Percentiles rank a stretch among this genome's conserved stretches.
phyloP scores from a whole-genome alignment of 2,888 invertebrate species.

The Orthosia gothica region DNA sequence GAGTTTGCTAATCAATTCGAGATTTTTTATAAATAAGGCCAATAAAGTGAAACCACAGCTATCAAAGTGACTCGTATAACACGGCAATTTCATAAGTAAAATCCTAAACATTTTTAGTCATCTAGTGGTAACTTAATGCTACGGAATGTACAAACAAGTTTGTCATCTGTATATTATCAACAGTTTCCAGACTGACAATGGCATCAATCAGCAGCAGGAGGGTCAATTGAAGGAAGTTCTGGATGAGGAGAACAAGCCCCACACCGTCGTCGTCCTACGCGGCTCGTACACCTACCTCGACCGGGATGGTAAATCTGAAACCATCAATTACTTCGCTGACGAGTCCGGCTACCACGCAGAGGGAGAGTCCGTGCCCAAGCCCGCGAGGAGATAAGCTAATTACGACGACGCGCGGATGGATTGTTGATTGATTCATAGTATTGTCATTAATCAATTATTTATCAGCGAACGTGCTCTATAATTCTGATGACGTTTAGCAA shows the following conservation, averaged over 20 bases:
- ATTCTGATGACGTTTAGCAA: constrained; percentile 33
- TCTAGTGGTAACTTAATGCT: too few species aligned
- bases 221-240: constrained; percentile 85
- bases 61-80: too few species aligned
- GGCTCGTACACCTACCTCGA: constrained; percentile 92
- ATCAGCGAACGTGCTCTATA: constrained; percentile 24
- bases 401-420: constrained; percentile 47
- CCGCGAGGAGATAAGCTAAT: constrained; percentile 71
- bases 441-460: constrained; percentile 25
- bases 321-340: constrained; percentile 91
- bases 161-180: constrained; percentile 12
- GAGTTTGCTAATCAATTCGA: too few species aligned
- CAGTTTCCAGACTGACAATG: constrained; percentile 89
- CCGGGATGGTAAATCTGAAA: constrained; percentile 89
- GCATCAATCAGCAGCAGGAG: constrained; percentile 88
- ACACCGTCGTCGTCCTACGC: constrained; percentile 90
- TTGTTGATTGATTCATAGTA: constrained; percentile 54
- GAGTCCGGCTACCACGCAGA: constrained; percentile 93
- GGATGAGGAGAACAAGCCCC: constrained; percentile 92
- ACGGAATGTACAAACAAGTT: not conserved
- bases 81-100: too few species aligned
- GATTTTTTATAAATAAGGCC: too few species aligned
- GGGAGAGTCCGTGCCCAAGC: constrained; percentile 92
- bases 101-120: not conserved
- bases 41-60: too few species aligned